Conservation (phyloP, 2,797 vertebrate species). For the Natrix natrix region DNA sequence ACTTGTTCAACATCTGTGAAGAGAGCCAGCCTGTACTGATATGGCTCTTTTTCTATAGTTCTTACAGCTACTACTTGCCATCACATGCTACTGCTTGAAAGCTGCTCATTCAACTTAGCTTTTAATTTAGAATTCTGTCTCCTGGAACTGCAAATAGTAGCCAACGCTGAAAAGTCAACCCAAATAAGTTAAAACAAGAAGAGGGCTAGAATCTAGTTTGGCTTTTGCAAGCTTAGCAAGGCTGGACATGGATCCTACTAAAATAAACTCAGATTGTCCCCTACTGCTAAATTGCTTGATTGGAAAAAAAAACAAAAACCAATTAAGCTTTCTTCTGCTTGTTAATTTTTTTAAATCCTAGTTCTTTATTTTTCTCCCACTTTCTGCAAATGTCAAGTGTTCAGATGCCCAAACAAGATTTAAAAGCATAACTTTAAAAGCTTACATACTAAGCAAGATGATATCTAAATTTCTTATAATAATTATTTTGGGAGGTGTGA, state of each 20-base stretch:
- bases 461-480: background rate
- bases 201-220: background rate
- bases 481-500: background rate
- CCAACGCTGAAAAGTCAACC: background rate
- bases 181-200: background rate
- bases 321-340: background rate
- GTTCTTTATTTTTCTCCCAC: background rate
- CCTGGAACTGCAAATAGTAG: background rate
- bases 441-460: background rate
- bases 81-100: background rate
- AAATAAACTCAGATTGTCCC: background rate
- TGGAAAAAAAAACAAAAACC: background rate
- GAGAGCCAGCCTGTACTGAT: background rate
- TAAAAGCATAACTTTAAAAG: background rate
- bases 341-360: background rate
- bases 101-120: conserved; percentile 1
- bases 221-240: background rate
- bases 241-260: background rate
- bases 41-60: background rate
- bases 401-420: background rate
- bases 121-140: conserved; percentile 9
- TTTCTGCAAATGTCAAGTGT: background rate
- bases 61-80: background rate
- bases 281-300: background rate
- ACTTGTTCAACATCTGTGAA: background rate